phyloP scores from a whole-genome alignment of 2,113 vertebrate genomes.

The Sturnira hondurensis region DNA sequence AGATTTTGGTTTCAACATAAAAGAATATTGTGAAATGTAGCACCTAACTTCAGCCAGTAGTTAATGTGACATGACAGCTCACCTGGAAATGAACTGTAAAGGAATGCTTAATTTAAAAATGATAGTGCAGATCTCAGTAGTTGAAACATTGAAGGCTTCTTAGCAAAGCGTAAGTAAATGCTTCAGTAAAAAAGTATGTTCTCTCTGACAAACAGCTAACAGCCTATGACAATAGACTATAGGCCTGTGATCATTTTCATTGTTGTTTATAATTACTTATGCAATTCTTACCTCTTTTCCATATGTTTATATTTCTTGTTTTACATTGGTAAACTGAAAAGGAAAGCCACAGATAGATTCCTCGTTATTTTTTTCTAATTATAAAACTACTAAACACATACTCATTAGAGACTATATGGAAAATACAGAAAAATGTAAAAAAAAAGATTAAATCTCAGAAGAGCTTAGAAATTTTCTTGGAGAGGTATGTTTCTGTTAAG shows the following conservation, averaged over 20 bases:
- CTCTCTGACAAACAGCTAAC: not conserved
- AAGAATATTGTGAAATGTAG: slow-evolving; percentile 31
- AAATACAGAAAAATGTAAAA: not conserved
- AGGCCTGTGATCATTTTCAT: not conserved
- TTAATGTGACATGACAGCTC: slow-evolving; percentile 49
- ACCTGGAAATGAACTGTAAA: slow-evolving; percentile 52
- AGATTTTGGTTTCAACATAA: slow-evolving; percentile 25
- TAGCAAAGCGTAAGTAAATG: slow-evolving; percentile 17
- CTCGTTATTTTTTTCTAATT: slow-evolving; percentile 6
- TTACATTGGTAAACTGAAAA: not conserved
- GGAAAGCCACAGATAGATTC: not conserved
- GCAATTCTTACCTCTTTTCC: not conserved
- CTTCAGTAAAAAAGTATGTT: not conserved
- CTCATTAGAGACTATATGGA: not conserved
- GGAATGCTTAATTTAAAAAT: slow-evolving; percentile 41
- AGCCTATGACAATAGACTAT: not conserved
- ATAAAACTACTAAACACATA: not conserved
- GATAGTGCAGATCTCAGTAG: not conserved
- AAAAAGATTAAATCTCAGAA: not conserved
- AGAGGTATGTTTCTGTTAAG: not conserved
- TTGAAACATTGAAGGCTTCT: slow-evolving; percentile 21
- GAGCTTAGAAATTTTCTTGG: not conserved
- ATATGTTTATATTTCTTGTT: not conserved
- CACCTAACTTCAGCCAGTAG: slow-evolving; percentile 33
- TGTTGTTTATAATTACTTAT: not conserved